Evolutionary conservation across 2,888 invertebrate species (phyloP), one percentile per base, ranked within the genome.

Genomic region (Zygothrica quintamaculata): DNA sequence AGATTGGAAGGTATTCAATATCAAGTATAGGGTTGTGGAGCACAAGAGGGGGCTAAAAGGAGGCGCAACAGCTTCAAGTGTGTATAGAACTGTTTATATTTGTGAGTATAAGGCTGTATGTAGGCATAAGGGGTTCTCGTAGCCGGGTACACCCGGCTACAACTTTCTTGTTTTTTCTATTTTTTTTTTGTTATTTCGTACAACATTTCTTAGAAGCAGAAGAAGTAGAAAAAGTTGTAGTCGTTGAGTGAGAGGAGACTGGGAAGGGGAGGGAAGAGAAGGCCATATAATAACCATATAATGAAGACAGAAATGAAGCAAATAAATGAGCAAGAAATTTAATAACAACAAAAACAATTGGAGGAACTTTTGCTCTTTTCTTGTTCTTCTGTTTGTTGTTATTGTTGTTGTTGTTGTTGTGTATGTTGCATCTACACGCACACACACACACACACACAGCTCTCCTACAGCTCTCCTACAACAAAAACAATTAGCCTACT

Each of bases 401-500:
- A 5, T 22, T 50, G 31, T 55, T 59, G 48, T 57, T 50, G 15
- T 50, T 36, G 44, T 34, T 26, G 22, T 37, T 15, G 13, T 43
- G 7, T 52, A 8, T 18, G 31, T 25, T 66, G 76, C 52, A 77
- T 67, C 73, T 47, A 25, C 9, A 52, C 73, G 64, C 2, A 22
- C 18, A 75, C 64, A 82, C 16, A 31, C 47, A 60, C 42, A 57
- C 40, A 11, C 18, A 22, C 56, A 33, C 50, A 5, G 22, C n/a
- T n/a, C n/a, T n/a, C n/a, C n/a, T n/a, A n/a, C 22, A 31, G 13
- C 39, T 53, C 77, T 64, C 69, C 77, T 84, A 81, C 78, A 81
- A 77, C 75, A 66, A 68, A 84, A 80, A 84, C 82, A 87, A 81
- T 81, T 81, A 87, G 81, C 87, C 81, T 87, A 87, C 85, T 84